Base-by-base conservation (phyloP, 2,888 invertebrate genomes). In the Lasioglossum villosulum region DNA sequence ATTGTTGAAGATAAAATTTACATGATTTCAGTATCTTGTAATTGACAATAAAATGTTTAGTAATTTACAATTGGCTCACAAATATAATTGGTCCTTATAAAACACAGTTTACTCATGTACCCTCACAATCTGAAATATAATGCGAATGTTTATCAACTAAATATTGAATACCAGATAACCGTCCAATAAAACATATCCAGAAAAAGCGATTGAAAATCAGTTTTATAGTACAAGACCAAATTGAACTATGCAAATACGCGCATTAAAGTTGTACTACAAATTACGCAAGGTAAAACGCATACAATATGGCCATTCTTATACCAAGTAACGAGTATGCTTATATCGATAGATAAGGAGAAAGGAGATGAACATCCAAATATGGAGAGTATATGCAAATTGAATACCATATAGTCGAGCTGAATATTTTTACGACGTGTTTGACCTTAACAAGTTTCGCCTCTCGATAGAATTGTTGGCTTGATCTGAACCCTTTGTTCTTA, bases 261-360 rank as follows among this genome's bases (percentile, higher is more conserved):
- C 6, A 68, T 4, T 10, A 37, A 68, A n/a, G 48, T 45, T 16
- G 68, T 23, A 37, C n/a, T 39, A 68, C 34, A 68, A 39, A n/a
- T n/a, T 37, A 39, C 37, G 37, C 37, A 68, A 70, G 68, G 34
- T 70, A 70, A 70, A 70, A 39, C 34, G 19, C 68, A n/a, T 66
- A 34, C 66, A 19, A 66, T 66, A 66, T 34, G 34, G 12, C 39
- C 37, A 23, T 68, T 68, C 68, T 68, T 68, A 68, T 10, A 39
- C 37, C 39, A 37, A 8, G n/a, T 52, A 72, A 63, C 76, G 27
- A 37, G 68, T 39, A 42, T 72, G 30, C 72, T 81, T 76, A 72
- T 72, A 34, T 75, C 72, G 59, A 72, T 48, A 76, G 76, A 81
- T 76, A 81, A 81, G 81, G 37, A 72, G 81, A 81, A 81, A 81